Evolutionary conservation across 2,113 vertebrate species (phyloP).

Genomic region (Phylloscopus trochiloides): DNA sequence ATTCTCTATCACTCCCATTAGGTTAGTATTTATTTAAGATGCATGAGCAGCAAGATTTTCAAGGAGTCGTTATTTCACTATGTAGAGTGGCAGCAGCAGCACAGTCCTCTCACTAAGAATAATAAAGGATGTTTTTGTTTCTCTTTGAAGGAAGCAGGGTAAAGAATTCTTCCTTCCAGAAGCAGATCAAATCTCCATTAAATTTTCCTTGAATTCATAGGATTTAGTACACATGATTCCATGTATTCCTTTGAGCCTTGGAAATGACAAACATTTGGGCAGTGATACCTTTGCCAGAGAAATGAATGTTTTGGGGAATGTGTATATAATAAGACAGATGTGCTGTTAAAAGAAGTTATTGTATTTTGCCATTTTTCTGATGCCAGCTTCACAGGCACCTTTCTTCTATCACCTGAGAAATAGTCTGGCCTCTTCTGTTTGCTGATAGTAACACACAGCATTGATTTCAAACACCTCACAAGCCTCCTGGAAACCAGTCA

Average conservation of each 20-base stretch:
- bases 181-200: neutral
- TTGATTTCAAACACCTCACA: neutral
- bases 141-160: neutral
- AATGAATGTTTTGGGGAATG: neutral
- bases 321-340: neutral
- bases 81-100: neutral
- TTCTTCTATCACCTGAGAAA: neutral
- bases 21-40: neutral
- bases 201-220: constrained; percentile 21
- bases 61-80: neutral
- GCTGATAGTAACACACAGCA: neutral
- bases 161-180: neutral
- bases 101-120: neutral
- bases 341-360: neutral
- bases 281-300: neutral
- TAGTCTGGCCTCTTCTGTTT: neutral
- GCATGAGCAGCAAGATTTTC: neutral
- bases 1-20: constrained; percentile 22
- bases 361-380: neutral
- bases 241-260: neutral
- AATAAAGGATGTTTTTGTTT: constrained; percentile 27
- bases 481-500: neutral
- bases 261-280: neutral
- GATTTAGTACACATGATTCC: neutral
- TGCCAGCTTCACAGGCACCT: neutral